Evolutionary conservation across 2,888 invertebrate species (phyloP), one percentile per base, ranked within the genome.

Genomic region (Plemyria rubiginata): DNA sequence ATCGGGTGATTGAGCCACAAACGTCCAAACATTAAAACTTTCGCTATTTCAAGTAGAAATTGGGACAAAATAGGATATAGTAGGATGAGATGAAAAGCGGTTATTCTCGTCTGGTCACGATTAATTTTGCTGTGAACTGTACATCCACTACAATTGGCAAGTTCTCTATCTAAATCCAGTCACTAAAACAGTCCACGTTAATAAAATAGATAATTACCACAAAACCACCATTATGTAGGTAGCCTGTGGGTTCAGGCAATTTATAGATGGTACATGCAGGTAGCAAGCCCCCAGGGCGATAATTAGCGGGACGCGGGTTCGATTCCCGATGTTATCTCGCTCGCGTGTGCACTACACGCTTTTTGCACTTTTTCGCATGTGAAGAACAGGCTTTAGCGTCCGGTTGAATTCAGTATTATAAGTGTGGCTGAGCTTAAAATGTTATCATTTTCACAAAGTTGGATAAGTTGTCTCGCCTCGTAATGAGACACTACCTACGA

Each of bases 321-420:
- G 67, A 69, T 48, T 67, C 70, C 65, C 58, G 80, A 78, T 77
- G 63, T 65, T 76, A 79, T 80, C 80, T 65, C 51, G 46, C 49
- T 69, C 74, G 79, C 76, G 78, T 78, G 79, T 62, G 70, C 32
- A 64, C 65, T 62, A 70, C 32, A 64, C 65, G 6, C 58, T 53
- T 63, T 70, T 66, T 62, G 56, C 29, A 54, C 65, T 71, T 72
- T 53, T 63, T 63, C 52, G 60, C 62, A 53, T 36, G 51, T 40
- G 22, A 12, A 22, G 12, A 60, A 64, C 64, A 28, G 60, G 64
- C 50, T 56, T 55, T 54, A 45, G 51, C 63, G 54, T 58, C 63
- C 63, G 54, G 46, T 52, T 52, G 12, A 40, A 54, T 49, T 50
- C 15, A 45, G 54, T 22, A 22, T 57, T 58, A 54, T 50, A 50